These are phyloP conservation scores for Poeciliopsis infans DNA, from an alignment of 2,797 vertebrate genomes.

Conservation along the genomic window DNA sequence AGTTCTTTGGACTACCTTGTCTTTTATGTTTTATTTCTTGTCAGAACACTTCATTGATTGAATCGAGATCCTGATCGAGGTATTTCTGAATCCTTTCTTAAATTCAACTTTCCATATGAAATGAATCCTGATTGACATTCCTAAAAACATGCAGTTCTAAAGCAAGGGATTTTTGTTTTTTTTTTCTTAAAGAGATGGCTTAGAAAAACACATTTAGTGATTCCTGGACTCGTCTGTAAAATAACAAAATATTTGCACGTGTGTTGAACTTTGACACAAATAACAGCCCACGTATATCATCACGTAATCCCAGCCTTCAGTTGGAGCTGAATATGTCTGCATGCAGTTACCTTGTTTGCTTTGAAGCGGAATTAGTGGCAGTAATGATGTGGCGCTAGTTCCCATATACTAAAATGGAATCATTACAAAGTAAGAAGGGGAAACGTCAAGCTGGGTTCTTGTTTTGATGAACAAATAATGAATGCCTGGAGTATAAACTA, in stretches of 20 bases:
- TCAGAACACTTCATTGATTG: neutral
- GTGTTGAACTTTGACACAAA: conserved; percentile 24
- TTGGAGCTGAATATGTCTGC: conserved; percentile 22
- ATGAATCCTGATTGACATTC: neutral
- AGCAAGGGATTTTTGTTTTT: neutral
- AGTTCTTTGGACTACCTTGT: neutral
- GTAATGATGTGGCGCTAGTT: conserved; percentile 42
- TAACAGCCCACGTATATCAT: conserved; percentile 4
- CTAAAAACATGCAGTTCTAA: neutral
- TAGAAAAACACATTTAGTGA: neutral
- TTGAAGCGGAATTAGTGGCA: conserved; percentile 31
- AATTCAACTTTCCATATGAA: neutral
- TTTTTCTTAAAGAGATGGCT: neutral
- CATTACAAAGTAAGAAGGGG: conserved; percentile 53
- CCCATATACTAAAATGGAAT: conserved; percentile 27
- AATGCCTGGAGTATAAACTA: neutral
- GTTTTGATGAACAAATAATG: conserved; percentile 36
- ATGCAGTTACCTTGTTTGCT: conserved; percentile 8
- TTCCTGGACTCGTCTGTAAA: neutral
- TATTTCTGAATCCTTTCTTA: neutral
- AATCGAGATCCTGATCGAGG: neutral
- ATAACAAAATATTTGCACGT: neutral
- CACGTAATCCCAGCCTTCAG: conserved; percentile 34
- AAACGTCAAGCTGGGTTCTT: conserved; percentile 53
- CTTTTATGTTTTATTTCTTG: neutral